Base-by-base conservation (phyloP, 2,888 invertebrate species). In the Sclerodermus sp. region DNA sequence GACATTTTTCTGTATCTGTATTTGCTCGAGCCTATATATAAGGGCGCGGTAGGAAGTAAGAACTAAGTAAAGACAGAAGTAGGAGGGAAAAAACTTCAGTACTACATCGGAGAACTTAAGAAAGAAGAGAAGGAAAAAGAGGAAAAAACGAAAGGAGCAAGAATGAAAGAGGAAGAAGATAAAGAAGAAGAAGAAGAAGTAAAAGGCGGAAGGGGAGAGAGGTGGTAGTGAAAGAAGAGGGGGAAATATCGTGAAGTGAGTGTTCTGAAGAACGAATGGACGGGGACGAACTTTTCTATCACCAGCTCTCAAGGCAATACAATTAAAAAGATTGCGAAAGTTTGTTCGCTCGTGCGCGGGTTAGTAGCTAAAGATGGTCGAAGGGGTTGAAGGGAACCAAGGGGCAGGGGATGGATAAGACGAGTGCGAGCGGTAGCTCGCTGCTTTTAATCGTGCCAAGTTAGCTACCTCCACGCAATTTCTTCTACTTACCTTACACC, bases 291-390 rank as follows among this genome's bases (percentile, higher is more conserved):
- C 69, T 75, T 74, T 74, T 70, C 74, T 71, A 71, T 74, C 74
- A 66, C 58, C 60, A 62, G 41, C 56, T 58, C 51, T 38, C 51
- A 40, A 50, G 59, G 62, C 68, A 72, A 73, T 70, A 70, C 71
- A 73, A 74, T 76, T 74, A 75, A 73, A 74, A 73, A 72, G 74
- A 74, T 75, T 73, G 71, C 64, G 48, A 66, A 73, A 68, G 68
- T 71, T 70, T 48, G 49, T 47, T 36, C 37, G 54, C 42, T 40
- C 47, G 50, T 45, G 42, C 45, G 53, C 42, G 47, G 42, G 50
- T 51, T 23, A 8, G 23, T 5, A 8, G 23, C 23, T 8, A 8
- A 23, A 23, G 23, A 23, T 3, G 8, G 23, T 23, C 23, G 23
- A 23, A 23, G 23, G 23, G 23, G 23, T 5, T 8, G 23, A 23